Evolutionary conservation across 2,888 invertebrate genomes (phyloP).

Genomic region (Sericinus montela): DNA sequence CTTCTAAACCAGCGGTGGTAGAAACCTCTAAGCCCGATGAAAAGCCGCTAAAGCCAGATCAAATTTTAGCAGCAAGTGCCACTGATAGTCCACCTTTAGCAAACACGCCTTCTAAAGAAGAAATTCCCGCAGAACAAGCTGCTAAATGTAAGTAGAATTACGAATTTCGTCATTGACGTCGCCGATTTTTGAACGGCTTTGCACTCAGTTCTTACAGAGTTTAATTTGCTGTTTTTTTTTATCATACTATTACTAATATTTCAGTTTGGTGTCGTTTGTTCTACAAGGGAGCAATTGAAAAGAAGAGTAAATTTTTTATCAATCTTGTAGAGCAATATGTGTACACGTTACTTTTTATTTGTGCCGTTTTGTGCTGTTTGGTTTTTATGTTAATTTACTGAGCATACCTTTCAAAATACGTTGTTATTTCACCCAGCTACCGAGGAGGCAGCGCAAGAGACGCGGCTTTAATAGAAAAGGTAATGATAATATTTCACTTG

Average conservation of each 20-base stretch:
- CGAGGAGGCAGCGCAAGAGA: slow-evolving; percentile 80
- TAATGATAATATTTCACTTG: slow-evolving; percentile 67
- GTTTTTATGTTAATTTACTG: slow-evolving; percentile 71
- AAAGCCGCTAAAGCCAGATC: slow-evolving; percentile 16
- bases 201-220: slow-evolving; percentile 70
- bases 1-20: slow-evolving; percentile 19
- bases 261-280: slow-evolving; percentile 52
- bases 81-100: slow-evolving; percentile 67
- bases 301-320: slow-evolving; percentile 19
- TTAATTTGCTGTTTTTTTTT: slow-evolving; percentile 68
- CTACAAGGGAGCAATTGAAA: slow-evolving; percentile 38
- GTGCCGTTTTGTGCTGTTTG: slow-evolving; percentile 77
- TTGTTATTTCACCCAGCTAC: slow-evolving; percentile 80
- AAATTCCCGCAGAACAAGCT: slow-evolving; percentile 44
- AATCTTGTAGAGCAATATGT: slow-evolving; percentile 45
- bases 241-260: slow-evolving; percentile 64
- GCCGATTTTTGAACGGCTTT: slow-evolving; percentile 48
- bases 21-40: slow-evolving; percentile 22
- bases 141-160: slow-evolving; percentile 65
- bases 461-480: slow-evolving; percentile 80
- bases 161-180: slow-evolving; percentile 24
- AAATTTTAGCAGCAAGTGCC: slow-evolving; percentile 20
- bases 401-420: slow-evolving; percentile 74
- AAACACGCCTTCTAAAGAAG: slow-evolving; percentile 63
- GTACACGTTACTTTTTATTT: slow-evolving; percentile 57